phyloP scores from a whole-genome alignment of 2,797 vertebrate genomes.

The Salarias fasciatus region DNA sequence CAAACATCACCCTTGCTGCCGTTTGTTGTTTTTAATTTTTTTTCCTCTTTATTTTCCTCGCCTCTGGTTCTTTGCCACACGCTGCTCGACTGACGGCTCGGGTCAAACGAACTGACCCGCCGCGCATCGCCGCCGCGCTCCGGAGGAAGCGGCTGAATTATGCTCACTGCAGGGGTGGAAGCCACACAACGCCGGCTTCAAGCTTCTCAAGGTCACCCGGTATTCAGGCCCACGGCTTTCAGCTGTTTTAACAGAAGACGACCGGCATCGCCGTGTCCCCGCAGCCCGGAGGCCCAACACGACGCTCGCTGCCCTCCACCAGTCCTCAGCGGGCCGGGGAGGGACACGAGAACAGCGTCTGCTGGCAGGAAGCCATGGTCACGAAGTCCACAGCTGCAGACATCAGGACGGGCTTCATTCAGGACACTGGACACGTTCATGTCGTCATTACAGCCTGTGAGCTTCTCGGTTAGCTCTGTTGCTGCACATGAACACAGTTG shows the following conservation, averaged over 20 bases:
- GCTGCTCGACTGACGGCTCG: conserved; percentile 68
- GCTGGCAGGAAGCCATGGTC: conserved; percentile 6
- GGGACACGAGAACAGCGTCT: conserved; percentile 8
- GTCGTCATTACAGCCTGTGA: too few relatives aligned
- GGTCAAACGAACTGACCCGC: conserved; percentile 68
- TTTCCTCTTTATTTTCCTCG: too few relatives aligned
- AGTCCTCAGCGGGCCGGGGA: conserved; percentile 1
- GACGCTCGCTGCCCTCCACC: background rate
- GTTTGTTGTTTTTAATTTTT: conserved; percentile 56
- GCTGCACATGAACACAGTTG: too few relatives aligned
- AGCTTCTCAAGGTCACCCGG: conserved; percentile 68
- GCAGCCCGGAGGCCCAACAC: background rate
- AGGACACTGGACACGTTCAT: background rate
- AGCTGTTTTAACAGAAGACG: conserved; percentile 64
- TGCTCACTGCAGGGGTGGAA: conserved; percentile 64
- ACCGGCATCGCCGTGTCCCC: conserved; percentile 31
- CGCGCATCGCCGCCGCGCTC: conserved; percentile 65
- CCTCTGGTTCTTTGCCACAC: conserved; percentile 56
- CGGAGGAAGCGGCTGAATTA: conserved; percentile 67
- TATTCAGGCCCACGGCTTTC: conserved; percentile 56
- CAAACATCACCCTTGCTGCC: conserved; percentile 57
- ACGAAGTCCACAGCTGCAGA: background rate
- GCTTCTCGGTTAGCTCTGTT: too few relatives aligned
- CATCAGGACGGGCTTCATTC: conserved; percentile 9
- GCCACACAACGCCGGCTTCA: conserved; percentile 55